These are phyloP conservation scores for Lanius ludovicianus DNA, from an alignment of 2,113 vertebrate genomes.

Conservation along the genomic window DNA sequence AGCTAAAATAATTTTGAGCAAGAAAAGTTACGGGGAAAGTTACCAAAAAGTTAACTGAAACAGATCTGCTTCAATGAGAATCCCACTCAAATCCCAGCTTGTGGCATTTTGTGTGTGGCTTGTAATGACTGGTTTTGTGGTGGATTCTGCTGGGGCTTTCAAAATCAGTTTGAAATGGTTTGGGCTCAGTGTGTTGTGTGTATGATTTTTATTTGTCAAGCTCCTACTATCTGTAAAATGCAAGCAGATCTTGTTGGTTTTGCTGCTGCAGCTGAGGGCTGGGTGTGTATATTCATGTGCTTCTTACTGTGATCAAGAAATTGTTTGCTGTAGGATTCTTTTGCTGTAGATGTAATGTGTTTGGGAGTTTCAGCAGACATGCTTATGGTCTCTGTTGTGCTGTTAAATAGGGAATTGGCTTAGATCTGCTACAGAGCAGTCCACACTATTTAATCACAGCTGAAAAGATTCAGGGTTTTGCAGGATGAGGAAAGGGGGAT, in stretches of 20 bases:
- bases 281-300: not conserved
- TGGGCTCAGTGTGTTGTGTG: not conserved
- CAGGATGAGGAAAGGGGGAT: not conserved
- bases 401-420: not conserved
- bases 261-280: not conserved
- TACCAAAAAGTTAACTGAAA: not conserved
- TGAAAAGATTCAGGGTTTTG: not conserved
- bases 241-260: not conserved
- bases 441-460: not conserved
- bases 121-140: not conserved
- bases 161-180: not conserved
- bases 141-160: not conserved
- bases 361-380: not conserved
- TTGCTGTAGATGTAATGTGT: not conserved
- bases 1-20: not conserved
- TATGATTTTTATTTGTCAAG: not conserved
- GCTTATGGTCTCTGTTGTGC: not conserved
- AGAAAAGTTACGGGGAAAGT: not conserved
- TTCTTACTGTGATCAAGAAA: not conserved
- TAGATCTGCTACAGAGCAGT: not conserved
- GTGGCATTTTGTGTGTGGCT: not conserved
- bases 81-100: not conserved
- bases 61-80: rapidly evolving
- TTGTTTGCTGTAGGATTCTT: not conserved
- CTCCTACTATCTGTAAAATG: not conserved